phyloP scores from a whole-genome alignment of 2,888 invertebrate genomes.

The Yponomeuta evonymella region DNA sequence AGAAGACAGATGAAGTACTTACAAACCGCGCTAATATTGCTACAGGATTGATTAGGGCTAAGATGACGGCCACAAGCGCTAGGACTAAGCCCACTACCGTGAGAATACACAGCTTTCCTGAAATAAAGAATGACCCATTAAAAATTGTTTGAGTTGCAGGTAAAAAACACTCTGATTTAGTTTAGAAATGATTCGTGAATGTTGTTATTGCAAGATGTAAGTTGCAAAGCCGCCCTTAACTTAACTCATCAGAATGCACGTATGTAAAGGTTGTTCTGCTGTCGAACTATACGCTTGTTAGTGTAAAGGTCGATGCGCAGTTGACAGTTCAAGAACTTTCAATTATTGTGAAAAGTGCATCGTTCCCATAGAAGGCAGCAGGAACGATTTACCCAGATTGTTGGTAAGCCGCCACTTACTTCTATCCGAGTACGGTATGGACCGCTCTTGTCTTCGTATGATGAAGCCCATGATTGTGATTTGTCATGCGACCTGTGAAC shows the following conservation, averaged over 20 bases:
- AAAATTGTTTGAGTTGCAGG: too few species aligned
- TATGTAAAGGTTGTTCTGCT: too few species aligned
- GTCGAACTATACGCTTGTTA: too few species aligned
- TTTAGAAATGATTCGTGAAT: too few species aligned
- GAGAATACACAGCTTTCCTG: constrained; percentile 8
- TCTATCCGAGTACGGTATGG: not conserved
- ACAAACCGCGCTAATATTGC: constrained; percentile 27
- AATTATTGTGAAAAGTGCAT: too few species aligned
- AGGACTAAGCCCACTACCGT: constrained; percentile 8
- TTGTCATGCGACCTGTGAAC: constrained; percentile 4
- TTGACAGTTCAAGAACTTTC: too few species aligned
- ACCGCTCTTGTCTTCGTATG: not conserved
- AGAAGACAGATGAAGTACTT: constrained; percentile 17
- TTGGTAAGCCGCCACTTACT: not conserved
- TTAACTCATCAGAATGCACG: too few species aligned
- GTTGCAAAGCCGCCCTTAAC: not conserved
- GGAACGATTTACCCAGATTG: too few species aligned
- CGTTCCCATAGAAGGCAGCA: too few species aligned
- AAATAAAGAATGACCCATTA: not conserved
- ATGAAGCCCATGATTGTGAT: not conserved
- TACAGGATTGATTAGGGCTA: constrained; percentile 23
- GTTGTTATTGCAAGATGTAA: not conserved
- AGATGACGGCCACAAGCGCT: not conserved
- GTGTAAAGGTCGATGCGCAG: too few species aligned
- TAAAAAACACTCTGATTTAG: too few species aligned